phyloP scores from a whole-genome alignment of 2,113 vertebrate species.

The Engraulis encrasicolus region DNA sequence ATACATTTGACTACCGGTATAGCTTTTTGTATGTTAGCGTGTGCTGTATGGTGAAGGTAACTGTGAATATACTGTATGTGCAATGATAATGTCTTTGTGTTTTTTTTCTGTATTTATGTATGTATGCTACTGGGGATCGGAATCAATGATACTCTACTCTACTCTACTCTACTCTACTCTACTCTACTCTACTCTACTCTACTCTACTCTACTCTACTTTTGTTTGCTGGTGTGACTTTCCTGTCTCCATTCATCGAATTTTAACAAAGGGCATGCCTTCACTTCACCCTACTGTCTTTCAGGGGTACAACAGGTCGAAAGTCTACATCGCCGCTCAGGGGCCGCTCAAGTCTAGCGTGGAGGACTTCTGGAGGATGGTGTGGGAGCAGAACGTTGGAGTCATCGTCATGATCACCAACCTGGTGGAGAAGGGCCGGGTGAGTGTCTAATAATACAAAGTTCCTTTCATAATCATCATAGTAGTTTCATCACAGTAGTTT shows the following conservation, averaged over 20 bases:
- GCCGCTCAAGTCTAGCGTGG: slow-evolving; percentile 88
- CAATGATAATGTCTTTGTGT: no score
- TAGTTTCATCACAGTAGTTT: not conserved
- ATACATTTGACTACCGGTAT: no score
- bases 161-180: no score
- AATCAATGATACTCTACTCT: no score
- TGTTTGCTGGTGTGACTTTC: not conserved
- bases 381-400: slow-evolving; percentile 95
- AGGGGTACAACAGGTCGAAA: slow-evolving; percentile 92
- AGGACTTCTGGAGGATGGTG: slow-evolving; percentile 98
- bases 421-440: slow-evolving; percentile 95
- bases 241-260: no score
- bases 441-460: slow-evolving; percentile 42
- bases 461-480: not conserved
- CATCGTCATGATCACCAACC: slow-evolving; percentile 97
- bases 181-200: no score
- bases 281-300: slow-evolving; percentile 44
- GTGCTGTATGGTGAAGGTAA: no score
- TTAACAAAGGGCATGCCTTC: not conserved
- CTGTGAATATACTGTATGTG: no score
- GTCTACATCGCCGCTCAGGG: slow-evolving; percentile 97
- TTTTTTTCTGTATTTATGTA: no score
- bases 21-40: no score
- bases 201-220: no score
- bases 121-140: no score